Conservation (phyloP, 2,113 vertebrate genomes). For the Macrotus californicus region DNA sequence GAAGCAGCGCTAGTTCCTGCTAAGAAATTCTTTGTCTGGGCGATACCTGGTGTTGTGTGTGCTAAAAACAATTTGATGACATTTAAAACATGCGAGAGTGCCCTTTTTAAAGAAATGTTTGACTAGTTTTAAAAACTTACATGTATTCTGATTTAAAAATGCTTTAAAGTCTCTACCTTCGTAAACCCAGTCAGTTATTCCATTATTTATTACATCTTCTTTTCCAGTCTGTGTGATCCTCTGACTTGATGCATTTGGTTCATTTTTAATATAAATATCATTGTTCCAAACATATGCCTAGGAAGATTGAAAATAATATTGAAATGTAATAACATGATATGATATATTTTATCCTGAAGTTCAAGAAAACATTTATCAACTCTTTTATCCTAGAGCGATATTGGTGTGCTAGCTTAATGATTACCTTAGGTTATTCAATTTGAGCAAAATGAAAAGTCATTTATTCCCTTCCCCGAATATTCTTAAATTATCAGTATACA, state of each 20-base stretch:
- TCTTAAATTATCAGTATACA: background rate
- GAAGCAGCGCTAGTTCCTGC: too few species aligned
- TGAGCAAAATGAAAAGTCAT: background rate
- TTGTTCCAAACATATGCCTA: conserved; percentile 91
- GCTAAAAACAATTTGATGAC: background rate
- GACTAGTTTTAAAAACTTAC: background rate
- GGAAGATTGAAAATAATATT: conserved; percentile 42
- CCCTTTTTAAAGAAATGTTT: background rate
- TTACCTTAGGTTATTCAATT: background rate
- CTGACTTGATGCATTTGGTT: conserved; percentile 70
- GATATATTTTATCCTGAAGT: background rate
- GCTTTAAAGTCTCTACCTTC: conserved; percentile 84
- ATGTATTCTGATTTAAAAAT: conserved; percentile 31
- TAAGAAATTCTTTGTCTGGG: background rate
- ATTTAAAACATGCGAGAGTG: background rate
- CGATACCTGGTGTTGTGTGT: background rate
- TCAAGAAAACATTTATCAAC: background rate
- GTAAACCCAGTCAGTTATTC: conserved; percentile 96
- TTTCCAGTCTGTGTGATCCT: conserved; percentile 86
- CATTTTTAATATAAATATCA: conserved; percentile 88
- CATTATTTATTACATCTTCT: conserved; percentile 90
- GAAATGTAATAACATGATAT: background rate
- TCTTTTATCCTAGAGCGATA: background rate
- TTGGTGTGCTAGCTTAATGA: background rate
- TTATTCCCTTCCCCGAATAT: background rate